A percentile compares a stretch with the other conserved stretches of the same genome.
Evolutionary conservation across 2,113 vertebrate species (phyloP).

Genomic region (Petaurus breviceps): DNA sequence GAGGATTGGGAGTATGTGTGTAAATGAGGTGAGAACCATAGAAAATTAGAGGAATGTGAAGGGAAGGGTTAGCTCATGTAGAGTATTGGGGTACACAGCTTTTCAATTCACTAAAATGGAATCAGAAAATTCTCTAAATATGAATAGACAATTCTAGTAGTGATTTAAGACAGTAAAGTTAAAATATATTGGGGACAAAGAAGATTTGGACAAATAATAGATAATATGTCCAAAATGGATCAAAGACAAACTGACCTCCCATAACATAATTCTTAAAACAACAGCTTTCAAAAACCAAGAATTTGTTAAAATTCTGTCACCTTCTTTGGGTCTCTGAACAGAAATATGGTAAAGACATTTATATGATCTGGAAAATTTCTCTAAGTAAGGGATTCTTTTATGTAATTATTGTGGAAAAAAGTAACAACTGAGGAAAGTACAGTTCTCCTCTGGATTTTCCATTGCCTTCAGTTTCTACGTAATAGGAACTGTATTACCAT

Average conservation of each 20-base stretch:
- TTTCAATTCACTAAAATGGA: not conserved
- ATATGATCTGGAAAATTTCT: not conserved
- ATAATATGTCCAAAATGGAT: no score
- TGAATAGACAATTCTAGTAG: no score
- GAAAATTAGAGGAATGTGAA: constrained; percentile 38
- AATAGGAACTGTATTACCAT: not conserved
- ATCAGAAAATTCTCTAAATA: constrained; percentile 11
- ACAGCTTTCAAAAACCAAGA: no score
- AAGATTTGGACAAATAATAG: no score
- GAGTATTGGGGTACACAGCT: not conserved
- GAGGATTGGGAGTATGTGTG: no score
- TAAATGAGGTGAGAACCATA: not conserved
- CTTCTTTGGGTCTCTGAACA: no score
- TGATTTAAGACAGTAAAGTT: no score
- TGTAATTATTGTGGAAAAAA: not conserved
- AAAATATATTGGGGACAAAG: no score
- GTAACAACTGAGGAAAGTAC: not conserved
- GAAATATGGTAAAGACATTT: not conserved
- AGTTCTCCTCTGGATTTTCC: not conserved
- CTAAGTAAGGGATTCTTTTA: not conserved
- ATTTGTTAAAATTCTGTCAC: no score
- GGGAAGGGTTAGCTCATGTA: no score
- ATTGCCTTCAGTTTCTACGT: not conserved
- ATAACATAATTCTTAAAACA: no score
- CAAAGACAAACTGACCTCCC: no score